Conservation (phyloP, 2,113 vertebrate genomes). For the Halcyon malimbica region DNA sequence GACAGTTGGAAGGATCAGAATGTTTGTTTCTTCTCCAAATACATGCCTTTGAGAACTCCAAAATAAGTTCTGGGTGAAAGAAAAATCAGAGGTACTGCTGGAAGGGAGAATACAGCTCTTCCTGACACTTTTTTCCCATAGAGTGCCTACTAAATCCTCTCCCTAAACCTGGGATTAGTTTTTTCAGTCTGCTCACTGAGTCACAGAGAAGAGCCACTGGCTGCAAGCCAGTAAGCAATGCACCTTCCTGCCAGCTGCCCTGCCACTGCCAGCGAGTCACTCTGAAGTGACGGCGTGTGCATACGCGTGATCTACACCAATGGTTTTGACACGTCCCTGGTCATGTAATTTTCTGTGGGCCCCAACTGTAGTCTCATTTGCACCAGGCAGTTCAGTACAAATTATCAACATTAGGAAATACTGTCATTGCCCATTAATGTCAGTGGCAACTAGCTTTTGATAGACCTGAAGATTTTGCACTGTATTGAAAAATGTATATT, state of each 20-base stretch:
- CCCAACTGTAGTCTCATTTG: background rate
- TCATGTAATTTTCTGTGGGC: background rate
- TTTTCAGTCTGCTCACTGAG: background rate
- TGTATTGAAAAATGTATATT: background rate
- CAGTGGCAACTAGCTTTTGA: background rate
- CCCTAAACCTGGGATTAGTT: background rate
- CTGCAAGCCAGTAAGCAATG: background rate
- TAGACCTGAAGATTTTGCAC: background rate
- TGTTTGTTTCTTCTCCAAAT: background rate
- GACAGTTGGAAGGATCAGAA: background rate
- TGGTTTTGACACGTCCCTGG: background rate
- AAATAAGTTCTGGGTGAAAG: background rate
- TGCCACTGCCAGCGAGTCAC: rapidly evolving
- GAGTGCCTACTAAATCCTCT: background rate
- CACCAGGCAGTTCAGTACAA: background rate
- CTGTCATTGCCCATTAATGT: background rate
- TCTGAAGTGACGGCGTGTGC: rapidly evolving
- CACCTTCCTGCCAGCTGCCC: background rate
- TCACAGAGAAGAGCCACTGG: background rate
- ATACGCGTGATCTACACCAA: background rate
- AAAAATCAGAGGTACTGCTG: background rate
- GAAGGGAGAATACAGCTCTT: background rate
- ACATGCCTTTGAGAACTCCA: background rate
- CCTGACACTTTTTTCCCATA: background rate
- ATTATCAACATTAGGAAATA: background rate